Percentiles rank a stretch among this genome's conserved stretches.
Evolutionary conservation across 2,113 vertebrate species (phyloP).

Genomic region (Poecilia latipinna): DNA sequence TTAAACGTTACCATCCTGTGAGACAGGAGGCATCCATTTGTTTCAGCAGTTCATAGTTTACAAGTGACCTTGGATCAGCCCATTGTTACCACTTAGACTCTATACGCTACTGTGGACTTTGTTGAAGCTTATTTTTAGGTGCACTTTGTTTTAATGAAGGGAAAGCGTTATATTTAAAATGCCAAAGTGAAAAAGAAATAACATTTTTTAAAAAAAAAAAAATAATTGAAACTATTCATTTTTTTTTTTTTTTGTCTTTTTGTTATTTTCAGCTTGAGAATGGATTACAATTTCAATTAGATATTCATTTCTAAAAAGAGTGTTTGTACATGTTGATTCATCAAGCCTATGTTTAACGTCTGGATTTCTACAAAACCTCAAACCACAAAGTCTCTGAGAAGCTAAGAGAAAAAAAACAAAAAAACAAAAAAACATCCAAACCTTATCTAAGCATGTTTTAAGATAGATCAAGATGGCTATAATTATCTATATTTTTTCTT

Average conservation of each 20-base stretch:
- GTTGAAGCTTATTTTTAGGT: slow-evolving; percentile 43
- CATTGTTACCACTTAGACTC: neutral
- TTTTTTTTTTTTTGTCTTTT: too few species aligned
- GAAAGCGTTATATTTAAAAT: neutral
- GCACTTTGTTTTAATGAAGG: neutral
- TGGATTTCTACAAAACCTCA: slow-evolving; percentile 32
- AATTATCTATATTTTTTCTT: slow-evolving; percentile 66
- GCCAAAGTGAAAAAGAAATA: neutral
- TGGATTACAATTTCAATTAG: neutral
- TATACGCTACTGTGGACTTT: slow-evolving; percentile 8
- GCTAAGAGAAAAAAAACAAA: slow-evolving; percentile 41
- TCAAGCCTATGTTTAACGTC: slow-evolving; percentile 28
- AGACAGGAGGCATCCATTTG: slow-evolving; percentile 10
- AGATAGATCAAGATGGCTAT: slow-evolving; percentile 45
- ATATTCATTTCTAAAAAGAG: neutral
- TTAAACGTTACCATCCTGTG: too few species aligned
- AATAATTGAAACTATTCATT: too few species aligned
- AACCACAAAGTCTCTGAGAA: slow-evolving; percentile 10
- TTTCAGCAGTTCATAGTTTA: slow-evolving; percentile 7
- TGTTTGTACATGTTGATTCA: slow-evolving; percentile 21
- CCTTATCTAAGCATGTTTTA: slow-evolving; percentile 59
- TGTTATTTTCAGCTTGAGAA: too few species aligned
- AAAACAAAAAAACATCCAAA: slow-evolving; percentile 49
- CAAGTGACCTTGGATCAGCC: slow-evolving; percentile 61
- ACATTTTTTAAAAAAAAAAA: neutral